Evolutionary conservation across 2,113 vertebrate species (phyloP), one percentile per base, ranked within the genome.

Genomic region (Lasiurus cinereus): DNA sequence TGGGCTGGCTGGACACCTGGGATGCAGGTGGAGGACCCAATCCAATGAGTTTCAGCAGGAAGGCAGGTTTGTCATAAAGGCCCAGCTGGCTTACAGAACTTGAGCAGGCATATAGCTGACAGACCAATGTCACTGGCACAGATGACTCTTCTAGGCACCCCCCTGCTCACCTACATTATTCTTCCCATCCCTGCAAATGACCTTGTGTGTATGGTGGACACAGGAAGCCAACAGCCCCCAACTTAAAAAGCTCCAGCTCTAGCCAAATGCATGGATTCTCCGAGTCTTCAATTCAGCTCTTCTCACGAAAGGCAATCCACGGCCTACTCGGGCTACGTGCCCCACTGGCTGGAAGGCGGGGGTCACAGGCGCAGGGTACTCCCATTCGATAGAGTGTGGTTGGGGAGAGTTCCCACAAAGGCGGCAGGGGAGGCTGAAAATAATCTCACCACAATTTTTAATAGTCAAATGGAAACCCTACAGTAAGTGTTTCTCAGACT

Each of bases 171-270:
- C 33, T 62, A 29, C 1, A 2, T 52, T 59, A 8, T 18, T 31
- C 69, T 46, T 46, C 5, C 29, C 2, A 33, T 54, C 12, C 50
- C 64, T 86, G 50, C 59, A 84, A n/a, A 67, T 2, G 8, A 77
- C 12, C 31, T 33, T 66, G 36, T 6, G 13, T 12, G 6, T 14
- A 8, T 0, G 3, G 80, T 33, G 24, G 12, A 10, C 9, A 18
- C 9, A 0, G 48, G 52, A 5, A 24, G 15, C 70, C 1, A 0
- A 77, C 5, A 54, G 29, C 2, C 50, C 48, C 66, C 21, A 67
- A 18, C 27, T 76, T 43, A 43, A 9, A 46, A 48, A 16, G 31
- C 70, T 54, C 88, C 11, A 29, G 52, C 15, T 31, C 15, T n/a
- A 24, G 39, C 21, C 2, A 13, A 80, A 33, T 1, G 22, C 21